Evolutionary conservation across 2,888 invertebrate genomes (phyloP).

Genomic region (Mythimna loreyi): DNA sequence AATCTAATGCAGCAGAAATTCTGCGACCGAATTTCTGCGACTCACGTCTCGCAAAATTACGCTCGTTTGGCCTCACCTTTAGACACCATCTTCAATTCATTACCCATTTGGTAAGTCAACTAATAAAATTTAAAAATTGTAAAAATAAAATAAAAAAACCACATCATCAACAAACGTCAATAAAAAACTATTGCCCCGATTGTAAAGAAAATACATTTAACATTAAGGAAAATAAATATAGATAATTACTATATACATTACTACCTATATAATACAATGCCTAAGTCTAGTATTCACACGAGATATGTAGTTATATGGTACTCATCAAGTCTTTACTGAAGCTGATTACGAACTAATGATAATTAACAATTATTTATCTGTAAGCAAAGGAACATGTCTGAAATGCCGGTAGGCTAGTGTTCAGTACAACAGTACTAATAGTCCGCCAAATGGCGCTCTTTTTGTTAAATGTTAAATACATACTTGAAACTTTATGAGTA

Average conservation of each 20-base stretch:
- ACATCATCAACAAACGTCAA: constrained; percentile 80
- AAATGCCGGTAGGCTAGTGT: constrained; percentile 69
- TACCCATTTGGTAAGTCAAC: constrained; percentile 61
- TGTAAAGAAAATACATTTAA: constrained; percentile 60
- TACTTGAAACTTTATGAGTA: too few relatives aligned
- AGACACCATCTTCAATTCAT: background rate
- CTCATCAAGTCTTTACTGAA: constrained; percentile 86
- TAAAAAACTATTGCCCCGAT: constrained; percentile 86
- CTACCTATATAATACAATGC: constrained; percentile 86
- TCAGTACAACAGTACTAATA: constrained; percentile 42
- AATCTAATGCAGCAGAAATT: too few relatives aligned
- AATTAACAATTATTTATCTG: constrained; percentile 73
- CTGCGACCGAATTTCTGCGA: too few relatives aligned
- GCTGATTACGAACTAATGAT: constrained; percentile 81
- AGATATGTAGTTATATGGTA: constrained; percentile 87
- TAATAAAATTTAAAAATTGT: constrained; percentile 79
- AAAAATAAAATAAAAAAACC: constrained; percentile 80
- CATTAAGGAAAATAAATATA: constrained; percentile 73
- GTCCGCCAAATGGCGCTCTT: too few relatives aligned
- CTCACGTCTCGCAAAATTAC: too few relatives aligned
- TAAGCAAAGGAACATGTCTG: constrained; percentile 82
- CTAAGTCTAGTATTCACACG: constrained; percentile 87
- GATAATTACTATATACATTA: constrained; percentile 83
- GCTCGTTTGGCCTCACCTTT: too few relatives aligned
- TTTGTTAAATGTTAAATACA: too few relatives aligned